Conservation (phyloP, 1,140 invertebrate species). For the Rhopalosiphum padi region DNA sequence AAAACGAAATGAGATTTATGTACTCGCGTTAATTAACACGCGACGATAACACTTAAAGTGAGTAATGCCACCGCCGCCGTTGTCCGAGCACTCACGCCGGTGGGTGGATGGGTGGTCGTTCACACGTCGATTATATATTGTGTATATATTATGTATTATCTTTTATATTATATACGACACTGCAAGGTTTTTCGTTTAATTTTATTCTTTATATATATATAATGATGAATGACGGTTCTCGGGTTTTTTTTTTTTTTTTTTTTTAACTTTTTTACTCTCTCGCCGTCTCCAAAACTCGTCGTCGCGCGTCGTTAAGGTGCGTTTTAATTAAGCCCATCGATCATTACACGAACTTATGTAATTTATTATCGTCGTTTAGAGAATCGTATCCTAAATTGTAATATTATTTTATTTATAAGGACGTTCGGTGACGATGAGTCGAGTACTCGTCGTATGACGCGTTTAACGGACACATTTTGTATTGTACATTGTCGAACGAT, state of each 20-base stretch:
- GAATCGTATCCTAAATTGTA: neutral
- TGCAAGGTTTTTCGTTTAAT: slow-evolving; percentile 25
- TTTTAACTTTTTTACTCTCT: neutral
- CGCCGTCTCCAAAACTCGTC: neutral
- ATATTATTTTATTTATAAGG: neutral
- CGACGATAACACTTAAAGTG: neutral
- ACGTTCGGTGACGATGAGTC: neutral
- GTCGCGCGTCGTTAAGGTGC: neutral
- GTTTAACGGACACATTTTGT: neutral
- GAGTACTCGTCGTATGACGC: neutral
- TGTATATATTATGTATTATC: neutral
- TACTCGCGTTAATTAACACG: slow-evolving; percentile 20
- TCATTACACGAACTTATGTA: neutral
- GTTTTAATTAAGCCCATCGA: neutral
- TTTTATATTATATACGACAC: neutral
- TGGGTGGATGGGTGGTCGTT: neutral
- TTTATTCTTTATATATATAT: neutral
- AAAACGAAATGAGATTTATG: slow-evolving; percentile 31
- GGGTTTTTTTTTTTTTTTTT: neutral
- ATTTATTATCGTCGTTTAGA: neutral
- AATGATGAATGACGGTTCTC: neutral
- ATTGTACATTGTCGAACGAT: no score
- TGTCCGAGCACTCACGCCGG: neutral
- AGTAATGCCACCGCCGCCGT: neutral
- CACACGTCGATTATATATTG: slow-evolving; percentile 21